These are phyloP conservation scores for Eupeodes latifasciatus DNA, from an alignment of 2,888 invertebrate species.

Conservation along the genomic window DNA sequence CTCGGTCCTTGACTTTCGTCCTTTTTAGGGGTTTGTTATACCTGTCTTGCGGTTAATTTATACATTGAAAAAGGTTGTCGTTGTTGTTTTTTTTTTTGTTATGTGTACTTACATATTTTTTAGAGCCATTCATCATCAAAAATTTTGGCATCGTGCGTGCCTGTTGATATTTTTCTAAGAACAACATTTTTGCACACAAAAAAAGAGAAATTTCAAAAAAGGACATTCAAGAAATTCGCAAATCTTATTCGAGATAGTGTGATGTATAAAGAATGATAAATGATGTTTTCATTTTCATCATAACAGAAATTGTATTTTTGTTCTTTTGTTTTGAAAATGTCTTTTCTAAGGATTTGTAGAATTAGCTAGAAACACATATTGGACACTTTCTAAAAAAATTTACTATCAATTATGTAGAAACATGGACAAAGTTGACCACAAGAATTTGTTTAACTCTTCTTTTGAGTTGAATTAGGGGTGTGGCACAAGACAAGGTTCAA, in stretches of 20 bases:
- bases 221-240: conserved; percentile 21
- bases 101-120: conserved; percentile 45
- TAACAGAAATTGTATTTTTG: background rate
- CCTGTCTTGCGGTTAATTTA: conserved; percentile 65
- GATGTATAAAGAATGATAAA: conserved; percentile 54
- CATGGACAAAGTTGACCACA: background rate
- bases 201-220: conserved; percentile 43
- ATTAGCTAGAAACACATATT: background rate
- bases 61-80: conserved; percentile 19
- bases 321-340: conserved; percentile 24
- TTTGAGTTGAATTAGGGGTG: background rate
- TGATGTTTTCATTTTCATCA: conserved; percentile 53
- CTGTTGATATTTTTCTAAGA: conserved; percentile 57
- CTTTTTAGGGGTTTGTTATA: conserved; percentile 42
- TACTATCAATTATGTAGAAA: background rate
- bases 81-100: conserved; percentile 4
- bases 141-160: conserved; percentile 59
- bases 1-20: conserved; percentile 68
- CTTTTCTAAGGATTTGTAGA: background rate
- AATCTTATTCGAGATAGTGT: background rate
- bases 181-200: conserved; percentile 52
- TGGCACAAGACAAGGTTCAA: background rate
- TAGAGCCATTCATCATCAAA: conserved; percentile 62
- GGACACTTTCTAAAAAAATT: conserved; percentile 27
- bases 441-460: conserved; percentile 49